Evolutionary conservation across 2,797 vertebrate genomes (phyloP).

Genomic region (Crax fasciolata): DNA sequence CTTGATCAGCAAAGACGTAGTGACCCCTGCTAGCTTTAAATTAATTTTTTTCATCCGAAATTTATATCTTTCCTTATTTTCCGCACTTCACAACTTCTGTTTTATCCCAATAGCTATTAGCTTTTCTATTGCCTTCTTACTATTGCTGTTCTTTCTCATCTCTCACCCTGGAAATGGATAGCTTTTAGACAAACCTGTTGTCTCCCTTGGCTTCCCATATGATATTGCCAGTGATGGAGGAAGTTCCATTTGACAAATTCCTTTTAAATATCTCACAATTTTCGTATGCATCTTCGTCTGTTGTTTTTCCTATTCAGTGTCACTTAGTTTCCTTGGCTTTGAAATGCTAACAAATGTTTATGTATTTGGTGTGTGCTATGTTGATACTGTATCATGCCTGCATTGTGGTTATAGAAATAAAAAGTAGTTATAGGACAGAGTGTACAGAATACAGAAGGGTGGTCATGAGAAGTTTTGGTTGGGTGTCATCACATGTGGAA

Average conservation of each 20-base stretch:
- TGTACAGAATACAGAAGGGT: neutral
- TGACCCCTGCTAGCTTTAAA: neutral
- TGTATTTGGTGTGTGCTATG: neutral
- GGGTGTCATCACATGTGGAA: neutral
- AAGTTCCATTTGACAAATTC: neutral
- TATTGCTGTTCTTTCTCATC: neutral
- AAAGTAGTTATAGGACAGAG: neutral
- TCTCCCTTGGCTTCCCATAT: neutral
- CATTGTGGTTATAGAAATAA: neutral
- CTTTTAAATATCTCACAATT: slow-evolving; percentile 6
- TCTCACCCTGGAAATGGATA: neutral
- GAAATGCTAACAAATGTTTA: slow-evolving; percentile 19
- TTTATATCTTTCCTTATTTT: neutral
- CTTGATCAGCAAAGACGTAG: neutral
- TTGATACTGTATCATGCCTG: neutral
- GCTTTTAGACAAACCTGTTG: neutral
- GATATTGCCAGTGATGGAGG: neutral
- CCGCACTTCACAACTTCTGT: neutral
- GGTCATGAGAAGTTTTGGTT: neutral
- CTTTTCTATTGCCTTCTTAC: neutral
- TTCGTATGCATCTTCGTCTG: slow-evolving; percentile 20
- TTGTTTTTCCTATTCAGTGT: slow-evolving; percentile 29
- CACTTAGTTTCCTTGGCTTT: slow-evolving; percentile 24
- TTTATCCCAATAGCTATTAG: neutral
- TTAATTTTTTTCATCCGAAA: neutral